Percentiles rank a stretch among this genome's conserved stretches.
Conservation (phyloP, 2,797 vertebrate genomes). For the Salarias fasciatus region DNA sequence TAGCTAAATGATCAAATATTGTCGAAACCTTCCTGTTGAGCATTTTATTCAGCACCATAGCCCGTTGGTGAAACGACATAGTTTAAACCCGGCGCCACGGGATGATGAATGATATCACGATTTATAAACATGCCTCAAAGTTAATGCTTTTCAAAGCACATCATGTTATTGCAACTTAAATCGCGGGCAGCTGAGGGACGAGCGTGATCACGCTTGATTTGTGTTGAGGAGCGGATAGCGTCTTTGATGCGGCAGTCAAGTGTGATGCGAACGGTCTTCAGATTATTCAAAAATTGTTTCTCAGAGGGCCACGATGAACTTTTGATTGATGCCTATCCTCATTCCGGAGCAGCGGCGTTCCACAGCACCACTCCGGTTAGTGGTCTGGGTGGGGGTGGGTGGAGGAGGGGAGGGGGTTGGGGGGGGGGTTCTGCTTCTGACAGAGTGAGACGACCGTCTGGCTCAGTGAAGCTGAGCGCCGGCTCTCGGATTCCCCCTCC, state of each 20-base stretch:
- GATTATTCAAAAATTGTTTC: constrained; percentile 59
- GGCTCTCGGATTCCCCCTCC: constrained; percentile 60
- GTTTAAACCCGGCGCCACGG: not conserved
- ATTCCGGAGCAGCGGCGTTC: constrained; percentile 39
- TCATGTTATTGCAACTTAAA: constrained; percentile 25
- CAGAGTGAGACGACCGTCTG: constrained; percentile 53
- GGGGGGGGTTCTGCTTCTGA: constrained; percentile 23
- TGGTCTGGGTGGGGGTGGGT: not conserved
- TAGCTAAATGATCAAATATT: constrained; percentile 18
- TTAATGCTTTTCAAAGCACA: constrained; percentile 21
- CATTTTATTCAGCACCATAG: not conserved
- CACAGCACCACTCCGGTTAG: constrained; percentile 36
- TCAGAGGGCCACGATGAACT: constrained; percentile 43
- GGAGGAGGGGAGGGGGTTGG: not conserved
- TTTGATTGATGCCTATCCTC: constrained; percentile 62
- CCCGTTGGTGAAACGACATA: constrained; percentile 10
- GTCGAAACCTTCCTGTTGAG: constrained; percentile 2
- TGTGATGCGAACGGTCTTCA: constrained; percentile 26
- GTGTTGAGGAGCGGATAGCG: constrained; percentile 17
- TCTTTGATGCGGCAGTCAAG: constrained; percentile 53
- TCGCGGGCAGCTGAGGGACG: constrained; percentile 23
- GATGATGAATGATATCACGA: constrained; percentile 26
- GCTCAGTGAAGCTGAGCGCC: constrained; percentile 60
- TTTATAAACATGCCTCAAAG: constrained; percentile 26
- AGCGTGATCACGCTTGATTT: constrained; percentile 43